Base-by-base conservation (phyloP, 1,140 invertebrate species). In the Adoxophyes honmai region DNA sequence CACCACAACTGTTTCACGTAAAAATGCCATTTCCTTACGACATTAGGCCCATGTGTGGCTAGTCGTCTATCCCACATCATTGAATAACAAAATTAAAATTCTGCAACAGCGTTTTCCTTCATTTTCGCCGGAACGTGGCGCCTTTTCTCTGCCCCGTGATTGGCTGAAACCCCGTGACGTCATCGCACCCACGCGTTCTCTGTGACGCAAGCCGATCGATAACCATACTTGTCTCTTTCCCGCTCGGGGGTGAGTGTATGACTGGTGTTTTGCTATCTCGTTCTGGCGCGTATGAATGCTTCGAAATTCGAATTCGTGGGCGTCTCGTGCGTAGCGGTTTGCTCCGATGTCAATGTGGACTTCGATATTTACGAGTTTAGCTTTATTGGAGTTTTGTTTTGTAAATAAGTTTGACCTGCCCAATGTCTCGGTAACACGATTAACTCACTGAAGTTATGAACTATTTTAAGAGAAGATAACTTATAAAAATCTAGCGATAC, bases 191-290 rank as follows among this genome's bases (percentile, higher is more conserved):
- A 86, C 85, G 80, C 85, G 75, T 75, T 48, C 56, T 55, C 56
- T 66, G 78, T 88, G 85, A 88, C 85, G 85, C 82, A 86, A 84
- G 68, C 72, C 73, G 78, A 88, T 88, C 85, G 78, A 88, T 88
- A 70, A 38, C 16, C 72, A 57, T 67, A 57, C 16, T 39, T 18
- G 11, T 76, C 73, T 68, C 75, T 54, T 59, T 81, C 60, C 21
- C 15, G 51, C 67, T n/a, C 48, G 42, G 44, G 34, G 14, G 35
- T 36, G 16, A 34, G 44, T 6, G 15, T 44, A 21, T 37, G 7
- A 0, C 16, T 9, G 39, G 52, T 44, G n/a, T 14, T 44, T 54
- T 38, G 55, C 54, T 39, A 8, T 76, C 69, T 72, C 75, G 33
- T 34, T 85, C 71, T 75, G 55, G 64, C 73, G 70, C 59, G 59